phyloP scores from a whole-genome alignment of 2,888 invertebrate species.

The Colostygia pectinataria region DNA sequence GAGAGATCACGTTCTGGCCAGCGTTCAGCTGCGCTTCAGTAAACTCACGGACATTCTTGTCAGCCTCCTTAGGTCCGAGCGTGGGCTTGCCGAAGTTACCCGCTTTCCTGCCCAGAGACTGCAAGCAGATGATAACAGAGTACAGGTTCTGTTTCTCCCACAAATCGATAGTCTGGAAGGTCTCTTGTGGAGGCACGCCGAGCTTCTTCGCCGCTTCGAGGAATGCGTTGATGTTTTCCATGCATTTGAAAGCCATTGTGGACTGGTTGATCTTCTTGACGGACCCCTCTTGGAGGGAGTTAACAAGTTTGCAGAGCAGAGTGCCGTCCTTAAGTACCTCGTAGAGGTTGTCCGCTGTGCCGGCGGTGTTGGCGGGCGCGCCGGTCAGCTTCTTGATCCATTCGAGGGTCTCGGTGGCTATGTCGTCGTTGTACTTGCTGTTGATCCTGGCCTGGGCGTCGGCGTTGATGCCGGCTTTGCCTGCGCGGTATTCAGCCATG shows the following conservation, averaged over 20 bases:
- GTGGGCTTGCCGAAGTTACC: conserved; percentile 92
- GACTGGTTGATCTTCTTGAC: conserved; percentile 96
- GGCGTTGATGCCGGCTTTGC: conserved; percentile 78
- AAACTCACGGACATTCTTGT: conserved; percentile 96
- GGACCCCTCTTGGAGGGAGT: conserved; percentile 91
- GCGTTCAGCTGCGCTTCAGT: conserved; percentile 96
- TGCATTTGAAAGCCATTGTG: conserved; percentile 97
- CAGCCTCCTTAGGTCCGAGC: conserved; percentile 97
- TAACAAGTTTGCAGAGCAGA: conserved; percentile 94
- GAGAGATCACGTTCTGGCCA: conserved; percentile 95
- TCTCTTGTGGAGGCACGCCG: conserved; percentile 96
- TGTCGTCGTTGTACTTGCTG: conserved; percentile 97
- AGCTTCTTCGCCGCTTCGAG: conserved; percentile 91
- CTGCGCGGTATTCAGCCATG: conserved; percentile 77
- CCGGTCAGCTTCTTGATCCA: conserved; percentile 95
- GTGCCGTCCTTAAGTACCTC: conserved; percentile 95
- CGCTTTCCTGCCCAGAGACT: conserved; percentile 96
- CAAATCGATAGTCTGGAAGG: conserved; percentile 98
- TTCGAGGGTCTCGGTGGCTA: conserved; percentile 95
- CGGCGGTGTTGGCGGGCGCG: conserved; percentile 91
- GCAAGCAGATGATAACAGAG: conserved; percentile 97
- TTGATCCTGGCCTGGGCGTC: conserved; percentile 87
- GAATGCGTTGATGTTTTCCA: conserved; percentile 99
- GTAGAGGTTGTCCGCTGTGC: conserved; percentile 95
- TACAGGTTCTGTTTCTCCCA: conserved; percentile 98